Percentiles rank a stretch among this genome's conserved stretches.
phyloP scores from a whole-genome alignment of 2,888 invertebrate genomes.

The Drosophila birchii region DNA sequence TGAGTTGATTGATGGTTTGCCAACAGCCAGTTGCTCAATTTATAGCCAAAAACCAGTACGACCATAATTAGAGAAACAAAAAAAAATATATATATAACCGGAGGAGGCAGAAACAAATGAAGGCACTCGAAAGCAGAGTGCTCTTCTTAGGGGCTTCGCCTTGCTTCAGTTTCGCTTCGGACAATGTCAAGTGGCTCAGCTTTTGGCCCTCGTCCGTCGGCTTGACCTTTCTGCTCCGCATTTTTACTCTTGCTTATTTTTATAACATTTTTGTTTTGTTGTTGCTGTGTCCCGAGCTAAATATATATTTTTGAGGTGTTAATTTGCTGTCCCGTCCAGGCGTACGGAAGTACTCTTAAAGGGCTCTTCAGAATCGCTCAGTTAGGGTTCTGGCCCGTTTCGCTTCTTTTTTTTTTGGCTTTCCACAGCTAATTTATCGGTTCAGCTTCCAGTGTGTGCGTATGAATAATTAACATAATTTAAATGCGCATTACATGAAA shows the following conservation, averaged over 20 bases:
- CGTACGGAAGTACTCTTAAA: slow-evolving; percentile 23
- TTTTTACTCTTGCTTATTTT: slow-evolving; percentile 19
- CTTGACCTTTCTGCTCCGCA: slow-evolving; percentile 45
- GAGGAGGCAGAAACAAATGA: slow-evolving; percentile 22
- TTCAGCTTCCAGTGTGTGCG: neutral
- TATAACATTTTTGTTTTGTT: slow-evolving; percentile 1
- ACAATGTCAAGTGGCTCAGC: slow-evolving; percentile 71
- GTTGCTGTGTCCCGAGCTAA: neutral
- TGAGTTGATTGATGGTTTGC: slow-evolving; percentile 67
- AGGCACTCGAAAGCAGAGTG: slow-evolving; percentile 34
- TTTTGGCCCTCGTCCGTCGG: slow-evolving; percentile 23
- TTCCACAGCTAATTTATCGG: slow-evolving; percentile 21
- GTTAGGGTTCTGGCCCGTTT: slow-evolving; percentile 2
- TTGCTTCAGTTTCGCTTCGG: slow-evolving; percentile 36
- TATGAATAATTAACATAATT: slow-evolving; percentile 41
- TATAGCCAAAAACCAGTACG: slow-evolving; percentile 61
- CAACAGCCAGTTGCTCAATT: slow-evolving; percentile 51
- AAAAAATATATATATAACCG: slow-evolving; percentile 13
- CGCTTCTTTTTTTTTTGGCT: neutral
- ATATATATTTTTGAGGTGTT: slow-evolving; percentile 31
- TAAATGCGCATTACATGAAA: slow-evolving; percentile 25
- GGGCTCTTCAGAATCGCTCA: slow-evolving; percentile 12
- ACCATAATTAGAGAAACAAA: slow-evolving; percentile 21
- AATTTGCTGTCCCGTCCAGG: slow-evolving; percentile 18
- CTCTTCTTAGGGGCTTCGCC: slow-evolving; percentile 46